Percentiles rank a stretch among this genome's conserved stretches.
Conservation (phyloP, 2,888 invertebrate genomes). For the Drosophila conformis region DNA sequence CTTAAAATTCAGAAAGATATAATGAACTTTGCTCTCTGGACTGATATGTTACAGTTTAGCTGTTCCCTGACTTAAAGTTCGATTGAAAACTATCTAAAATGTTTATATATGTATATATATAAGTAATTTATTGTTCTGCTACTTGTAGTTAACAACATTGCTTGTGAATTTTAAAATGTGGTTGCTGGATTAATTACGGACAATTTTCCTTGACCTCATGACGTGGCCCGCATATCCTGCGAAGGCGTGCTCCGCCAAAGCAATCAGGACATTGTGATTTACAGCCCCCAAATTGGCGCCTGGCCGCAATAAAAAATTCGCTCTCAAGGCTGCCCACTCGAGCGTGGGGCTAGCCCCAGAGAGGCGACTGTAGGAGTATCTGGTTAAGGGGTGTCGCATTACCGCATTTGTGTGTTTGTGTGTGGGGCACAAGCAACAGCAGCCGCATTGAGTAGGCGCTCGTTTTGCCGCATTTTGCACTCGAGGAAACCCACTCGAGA, state of each 20-base stretch:
- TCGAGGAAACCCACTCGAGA: conserved; percentile 54
- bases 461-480: conserved; percentile 25
- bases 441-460: conserved; percentile 11
- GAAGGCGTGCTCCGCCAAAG: conserved; percentile 12
- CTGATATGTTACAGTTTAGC: neutral
- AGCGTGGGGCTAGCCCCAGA: neutral
- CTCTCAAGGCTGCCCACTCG: conserved; percentile 15
- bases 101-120: neutral
- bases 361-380: neutral
- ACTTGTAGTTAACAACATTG: neutral
- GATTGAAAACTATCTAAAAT: neutral
- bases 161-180: neutral
- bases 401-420: conserved; percentile 58
- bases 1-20: too few relatives aligned
- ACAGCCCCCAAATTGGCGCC: conserved; percentile 60
- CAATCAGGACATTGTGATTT: conserved; percentile 46
- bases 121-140: neutral
- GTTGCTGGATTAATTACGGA: neutral
- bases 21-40: neutral
- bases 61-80: neutral
- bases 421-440: neutral
- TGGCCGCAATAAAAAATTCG: conserved; percentile 34
- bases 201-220: conserved; percentile 1
- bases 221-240: neutral
- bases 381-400: conserved; percentile 36